These are phyloP conservation scores for Anodontia alba DNA, from an alignment of 2,888 invertebrate genomes.

Conservation along the genomic window DNA sequence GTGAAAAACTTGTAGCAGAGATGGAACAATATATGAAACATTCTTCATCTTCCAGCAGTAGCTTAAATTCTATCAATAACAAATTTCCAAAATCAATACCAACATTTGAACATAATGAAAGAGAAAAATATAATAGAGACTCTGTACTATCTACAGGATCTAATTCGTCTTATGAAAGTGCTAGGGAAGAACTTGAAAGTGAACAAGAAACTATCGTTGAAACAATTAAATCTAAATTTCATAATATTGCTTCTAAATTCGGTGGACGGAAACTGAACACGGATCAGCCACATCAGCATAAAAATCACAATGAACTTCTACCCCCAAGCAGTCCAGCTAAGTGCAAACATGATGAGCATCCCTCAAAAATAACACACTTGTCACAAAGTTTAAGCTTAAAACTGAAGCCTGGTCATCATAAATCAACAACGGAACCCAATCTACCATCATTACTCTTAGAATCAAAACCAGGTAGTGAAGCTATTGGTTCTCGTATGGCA, in stretches of 20 bases:
- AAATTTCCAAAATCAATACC: constrained; percentile 71
- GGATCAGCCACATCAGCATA: constrained; percentile 1
- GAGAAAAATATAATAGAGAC: constrained; percentile 51
- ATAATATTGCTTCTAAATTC: constrained; percentile 70
- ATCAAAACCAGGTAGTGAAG: constrained; percentile 70
- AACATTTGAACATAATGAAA: constrained; percentile 39
- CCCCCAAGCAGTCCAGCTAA: constrained; percentile 23
- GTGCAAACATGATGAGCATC: constrained; percentile 48
- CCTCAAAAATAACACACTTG: constrained; percentile 32
- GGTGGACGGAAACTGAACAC: constrained; percentile 43
- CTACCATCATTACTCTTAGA: constrained; percentile 68
- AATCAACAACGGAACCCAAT: constrained; percentile 47
- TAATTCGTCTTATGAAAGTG: constrained; percentile 76
- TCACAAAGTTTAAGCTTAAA: constrained; percentile 50
- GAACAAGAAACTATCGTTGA: constrained; percentile 70
- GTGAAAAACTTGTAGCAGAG: constrained; percentile 77
- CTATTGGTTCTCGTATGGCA: constrained; percentile 75
- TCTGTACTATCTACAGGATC: constrained; percentile 74
- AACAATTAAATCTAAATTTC: constrained; percentile 75
- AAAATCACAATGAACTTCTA: constrained; percentile 8
- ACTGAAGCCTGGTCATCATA: constrained; percentile 32
- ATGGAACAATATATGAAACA: constrained; percentile 79
- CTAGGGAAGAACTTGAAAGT: constrained; percentile 39
- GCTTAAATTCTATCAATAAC: constrained; percentile 57
- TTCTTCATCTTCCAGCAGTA: constrained; percentile 63